Evolutionary conservation across 2,113 vertebrate species (phyloP).

Genomic region (Xenotilapia leptura): DNA sequence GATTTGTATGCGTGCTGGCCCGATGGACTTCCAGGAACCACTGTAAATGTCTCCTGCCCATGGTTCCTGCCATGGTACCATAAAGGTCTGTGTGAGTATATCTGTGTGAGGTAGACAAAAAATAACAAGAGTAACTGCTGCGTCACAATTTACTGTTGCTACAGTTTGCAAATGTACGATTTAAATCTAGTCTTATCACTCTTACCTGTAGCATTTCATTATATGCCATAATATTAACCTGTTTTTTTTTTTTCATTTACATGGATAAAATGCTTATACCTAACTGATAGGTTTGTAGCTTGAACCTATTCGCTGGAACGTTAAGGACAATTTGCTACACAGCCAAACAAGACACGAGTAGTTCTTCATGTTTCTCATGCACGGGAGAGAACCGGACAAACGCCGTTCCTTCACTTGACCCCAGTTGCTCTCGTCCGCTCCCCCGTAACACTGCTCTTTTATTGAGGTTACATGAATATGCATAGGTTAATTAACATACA

Average conservation of each 20-base stretch:
- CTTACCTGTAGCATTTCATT: background rate
- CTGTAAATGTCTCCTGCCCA: constrained; percentile 88
- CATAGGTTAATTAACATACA: too few species aligned
- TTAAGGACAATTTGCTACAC: too few species aligned
- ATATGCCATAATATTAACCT: background rate
- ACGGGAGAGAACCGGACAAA: too few species aligned
- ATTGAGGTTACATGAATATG: too few species aligned
- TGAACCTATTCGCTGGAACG: too few species aligned
- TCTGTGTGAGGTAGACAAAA: background rate
- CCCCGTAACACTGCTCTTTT: too few species aligned
- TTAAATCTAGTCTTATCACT: background rate
- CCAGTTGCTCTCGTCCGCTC: too few species aligned
- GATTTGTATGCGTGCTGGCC: constrained; percentile 92
- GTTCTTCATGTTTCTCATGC: too few species aligned
- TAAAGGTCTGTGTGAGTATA: constrained; percentile 66
- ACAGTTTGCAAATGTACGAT: background rate
- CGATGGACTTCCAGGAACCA: constrained; percentile 79
- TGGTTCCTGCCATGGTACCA: constrained; percentile 88
- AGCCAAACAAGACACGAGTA: too few species aligned
- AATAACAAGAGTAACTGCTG: background rate
- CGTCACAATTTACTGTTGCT: background rate
- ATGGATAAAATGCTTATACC: background rate
- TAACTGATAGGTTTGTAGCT: too few species aligned
- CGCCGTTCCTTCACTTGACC: too few species aligned
- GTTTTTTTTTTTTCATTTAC: background rate